A percentile compares a stretch with the other conserved stretches of the same genome.
Evolutionary conservation across 2,113 vertebrate genomes (phyloP).

Genomic region (Butastur rufipennis): DNA sequence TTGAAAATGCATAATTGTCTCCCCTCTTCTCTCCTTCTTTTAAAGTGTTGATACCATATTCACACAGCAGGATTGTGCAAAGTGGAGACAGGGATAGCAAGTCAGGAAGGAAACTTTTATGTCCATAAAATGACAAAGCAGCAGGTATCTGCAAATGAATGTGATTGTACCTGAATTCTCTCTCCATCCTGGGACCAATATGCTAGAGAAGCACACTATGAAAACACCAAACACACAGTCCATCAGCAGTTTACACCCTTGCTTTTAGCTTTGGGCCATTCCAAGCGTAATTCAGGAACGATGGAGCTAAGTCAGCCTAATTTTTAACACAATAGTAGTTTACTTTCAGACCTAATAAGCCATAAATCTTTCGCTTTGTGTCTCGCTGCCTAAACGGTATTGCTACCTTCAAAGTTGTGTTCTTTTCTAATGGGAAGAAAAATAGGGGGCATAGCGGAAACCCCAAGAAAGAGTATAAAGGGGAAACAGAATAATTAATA

Average conservation of each 20-base stretch:
- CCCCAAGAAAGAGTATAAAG: background rate
- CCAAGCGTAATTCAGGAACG: background rate
- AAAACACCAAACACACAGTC: background rate
- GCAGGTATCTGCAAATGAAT: background rate
- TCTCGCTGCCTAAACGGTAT: background rate
- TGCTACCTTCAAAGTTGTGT: background rate
- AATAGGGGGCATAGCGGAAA: background rate
- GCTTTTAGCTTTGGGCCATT: background rate
- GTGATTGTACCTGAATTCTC: background rate
- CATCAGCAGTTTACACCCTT: slow-evolving; percentile 2
- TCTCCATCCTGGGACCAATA: background rate
- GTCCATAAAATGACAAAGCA: background rate
- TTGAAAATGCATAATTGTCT: background rate
- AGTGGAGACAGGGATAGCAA: background rate
- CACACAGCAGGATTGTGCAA: background rate
- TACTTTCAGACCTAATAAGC: background rate
- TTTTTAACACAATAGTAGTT: background rate
- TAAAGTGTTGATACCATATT: slow-evolving; percentile 8
- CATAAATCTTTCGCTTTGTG: slow-evolving; percentile 2
- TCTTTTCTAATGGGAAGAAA: background rate
- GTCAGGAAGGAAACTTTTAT: background rate
- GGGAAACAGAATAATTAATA: background rate
- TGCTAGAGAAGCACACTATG: background rate
- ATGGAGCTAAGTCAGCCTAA: background rate
- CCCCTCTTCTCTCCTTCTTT: background rate